A percentile compares a stretch with the other conserved stretches of the same genome.
Conservation (phyloP, 2,888 invertebrate species). For the Rhogogaster chlorosoma region DNA sequence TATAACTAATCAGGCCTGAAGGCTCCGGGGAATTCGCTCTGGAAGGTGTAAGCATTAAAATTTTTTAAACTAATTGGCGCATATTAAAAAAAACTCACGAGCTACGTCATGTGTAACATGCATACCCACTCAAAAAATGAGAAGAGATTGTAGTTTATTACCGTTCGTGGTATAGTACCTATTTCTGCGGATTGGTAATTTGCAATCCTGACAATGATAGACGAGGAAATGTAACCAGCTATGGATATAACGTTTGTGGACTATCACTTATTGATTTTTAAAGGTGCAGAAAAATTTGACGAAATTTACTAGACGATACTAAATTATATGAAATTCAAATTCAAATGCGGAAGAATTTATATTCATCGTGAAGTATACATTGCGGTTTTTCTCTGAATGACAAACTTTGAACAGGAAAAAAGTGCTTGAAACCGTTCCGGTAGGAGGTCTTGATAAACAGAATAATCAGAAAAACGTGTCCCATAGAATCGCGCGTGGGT, state of each 20-base stretch:
- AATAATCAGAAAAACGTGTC: background rate
- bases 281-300: background rate
- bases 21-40: background rate
- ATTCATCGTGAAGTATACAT: background rate
- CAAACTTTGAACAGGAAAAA: background rate
- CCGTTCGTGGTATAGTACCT: background rate
- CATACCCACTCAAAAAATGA: background rate
- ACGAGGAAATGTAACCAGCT: background rate
- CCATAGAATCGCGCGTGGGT: background rate
- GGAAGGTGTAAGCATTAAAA: background rate
- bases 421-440: background rate
- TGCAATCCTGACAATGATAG: background rate
- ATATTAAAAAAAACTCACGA: background rate
- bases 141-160: background rate
- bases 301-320: background rate
- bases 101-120: background rate
- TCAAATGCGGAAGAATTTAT: background rate
- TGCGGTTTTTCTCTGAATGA: background rate
- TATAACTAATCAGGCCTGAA: background rate
- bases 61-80: constrained; percentile 1
- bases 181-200: background rate
- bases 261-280: background rate
- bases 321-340: background rate
- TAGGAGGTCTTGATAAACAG: background rate
- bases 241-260: background rate